Percentiles rank a stretch among this genome's conserved stretches.
These are phyloP conservation scores for Eubasilissa splendida DNA, from an alignment of 2,888 invertebrate species.

Conservation along the genomic window DNA sequence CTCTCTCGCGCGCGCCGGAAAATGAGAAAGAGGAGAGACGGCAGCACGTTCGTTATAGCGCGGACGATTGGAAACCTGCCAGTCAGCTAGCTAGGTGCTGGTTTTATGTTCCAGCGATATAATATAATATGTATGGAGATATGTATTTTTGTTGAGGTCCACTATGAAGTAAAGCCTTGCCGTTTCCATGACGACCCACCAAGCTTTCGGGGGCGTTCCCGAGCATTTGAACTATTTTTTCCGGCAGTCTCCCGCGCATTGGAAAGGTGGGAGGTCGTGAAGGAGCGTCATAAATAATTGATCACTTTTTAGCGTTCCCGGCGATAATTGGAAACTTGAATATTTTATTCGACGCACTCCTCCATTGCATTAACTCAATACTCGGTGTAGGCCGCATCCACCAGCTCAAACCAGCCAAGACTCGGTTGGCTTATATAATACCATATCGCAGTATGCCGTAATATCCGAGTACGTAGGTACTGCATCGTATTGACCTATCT, in stretches of 20 bases:
- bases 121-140: slow-evolving; percentile 30
- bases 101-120: slow-evolving; percentile 52
- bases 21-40: slow-evolving; percentile 25
- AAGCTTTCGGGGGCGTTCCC: slow-evolving; percentile 58
- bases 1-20: slow-evolving; percentile 16
- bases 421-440: no score
- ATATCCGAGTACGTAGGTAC: no score
- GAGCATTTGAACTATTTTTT: slow-evolving; percentile 51
- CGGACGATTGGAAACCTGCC: slow-evolving; percentile 58
- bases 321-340: slow-evolving; percentile 4
- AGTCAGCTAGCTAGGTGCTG: slow-evolving; percentile 57
- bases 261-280: slow-evolving; percentile 38
- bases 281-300: slow-evolving; percentile 22
- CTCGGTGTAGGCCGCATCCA: no score
- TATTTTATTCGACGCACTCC: not conserved
- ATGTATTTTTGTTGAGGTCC: slow-evolving; percentile 53
- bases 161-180: slow-evolving; percentile 49
- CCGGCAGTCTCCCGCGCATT: slow-evolving; percentile 38
- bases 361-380: not conserved
- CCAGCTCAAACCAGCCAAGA: no score
- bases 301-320: not conserved
- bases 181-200: slow-evolving; percentile 56
- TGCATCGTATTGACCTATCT: no score
- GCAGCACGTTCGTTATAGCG: slow-evolving; percentile 29
- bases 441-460: no score